Conservation (phyloP, 2,888 invertebrate genomes). For the Dicyrtomina minuta region DNA sequence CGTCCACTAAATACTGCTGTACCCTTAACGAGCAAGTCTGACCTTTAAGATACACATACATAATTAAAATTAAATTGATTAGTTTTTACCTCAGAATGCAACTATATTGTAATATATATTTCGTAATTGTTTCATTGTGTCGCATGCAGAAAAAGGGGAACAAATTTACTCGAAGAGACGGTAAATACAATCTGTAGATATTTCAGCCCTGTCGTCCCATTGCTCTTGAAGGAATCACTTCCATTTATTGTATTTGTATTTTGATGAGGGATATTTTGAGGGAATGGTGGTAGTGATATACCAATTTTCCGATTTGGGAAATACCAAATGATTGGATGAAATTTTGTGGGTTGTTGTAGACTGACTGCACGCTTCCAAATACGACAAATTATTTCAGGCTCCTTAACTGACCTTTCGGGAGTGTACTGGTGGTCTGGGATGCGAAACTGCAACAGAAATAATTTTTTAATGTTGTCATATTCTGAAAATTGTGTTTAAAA, state of each 20-base stretch:
- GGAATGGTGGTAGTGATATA: conserved; percentile 19
- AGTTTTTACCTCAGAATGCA: neutral
- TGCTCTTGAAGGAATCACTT: no score
- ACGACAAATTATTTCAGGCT: conserved; percentile 27
- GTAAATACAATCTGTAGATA: conserved; percentile 29
- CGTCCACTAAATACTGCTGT: conserved; percentile 29
- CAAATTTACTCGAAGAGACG: conserved; percentile 29
- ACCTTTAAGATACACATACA: neutral
- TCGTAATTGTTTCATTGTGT: no score
- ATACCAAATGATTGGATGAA: conserved; percentile 34
- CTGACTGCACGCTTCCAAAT: conserved; percentile 28
- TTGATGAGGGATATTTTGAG: no score
- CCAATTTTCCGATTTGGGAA: conserved; percentile 12
- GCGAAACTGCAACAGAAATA: conserved; percentile 12
- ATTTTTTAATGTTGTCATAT: neutral
- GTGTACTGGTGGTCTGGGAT: conserved; percentile 16
- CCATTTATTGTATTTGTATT: no score
- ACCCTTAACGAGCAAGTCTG: conserved; percentile 29
- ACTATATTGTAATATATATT: no score
- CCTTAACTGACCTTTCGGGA: neutral
- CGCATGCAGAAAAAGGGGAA: no score
- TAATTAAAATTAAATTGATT: neutral
- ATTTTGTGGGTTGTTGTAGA: conserved; percentile 15
- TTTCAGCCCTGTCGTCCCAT: no score
- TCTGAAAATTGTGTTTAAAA: neutral